Evolutionary conservation across 2,888 invertebrate genomes (phyloP).

Genomic region (Xylophagus ater): DNA sequence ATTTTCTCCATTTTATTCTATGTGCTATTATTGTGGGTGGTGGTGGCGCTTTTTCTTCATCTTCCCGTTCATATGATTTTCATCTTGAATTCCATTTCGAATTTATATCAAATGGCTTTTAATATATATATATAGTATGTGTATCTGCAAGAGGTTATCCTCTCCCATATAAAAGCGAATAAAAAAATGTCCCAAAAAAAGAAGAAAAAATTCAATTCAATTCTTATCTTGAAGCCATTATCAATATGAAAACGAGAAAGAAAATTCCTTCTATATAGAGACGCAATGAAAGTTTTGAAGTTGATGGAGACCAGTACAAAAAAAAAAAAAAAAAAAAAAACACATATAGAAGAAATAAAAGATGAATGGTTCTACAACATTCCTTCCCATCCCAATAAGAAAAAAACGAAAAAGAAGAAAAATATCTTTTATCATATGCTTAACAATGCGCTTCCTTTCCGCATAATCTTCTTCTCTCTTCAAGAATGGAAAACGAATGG

Average conservation of each 20-base stretch:
- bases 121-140: no score
- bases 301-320: no score
- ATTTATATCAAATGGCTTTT: slow-evolving; percentile 5
- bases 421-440: no score
- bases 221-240: slow-evolving; percentile 3
- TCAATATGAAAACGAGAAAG: background rate
- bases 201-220: slow-evolving; percentile 8
- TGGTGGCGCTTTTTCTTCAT: no score
- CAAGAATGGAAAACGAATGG: no score
- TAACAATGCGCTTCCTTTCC: no score
- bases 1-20: no score
- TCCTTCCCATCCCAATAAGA: background rate
- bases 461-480: no score
- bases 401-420: slow-evolving; percentile 3
- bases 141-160: slow-evolving; percentile 6
- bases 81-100: slow-evolving; percentile 12
- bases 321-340: background rate
- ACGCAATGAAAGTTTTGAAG: no score
- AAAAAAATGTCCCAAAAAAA: no score
- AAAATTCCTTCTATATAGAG: background rate
- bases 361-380: background rate
- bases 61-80: no score
- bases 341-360: background rate
- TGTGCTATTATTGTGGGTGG: no score
- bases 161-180: slow-evolving; percentile 9